These are phyloP conservation scores for Takifugu flavidus DNA, from an alignment of 2,113 vertebrate genomes.

Conservation along the genomic window DNA sequence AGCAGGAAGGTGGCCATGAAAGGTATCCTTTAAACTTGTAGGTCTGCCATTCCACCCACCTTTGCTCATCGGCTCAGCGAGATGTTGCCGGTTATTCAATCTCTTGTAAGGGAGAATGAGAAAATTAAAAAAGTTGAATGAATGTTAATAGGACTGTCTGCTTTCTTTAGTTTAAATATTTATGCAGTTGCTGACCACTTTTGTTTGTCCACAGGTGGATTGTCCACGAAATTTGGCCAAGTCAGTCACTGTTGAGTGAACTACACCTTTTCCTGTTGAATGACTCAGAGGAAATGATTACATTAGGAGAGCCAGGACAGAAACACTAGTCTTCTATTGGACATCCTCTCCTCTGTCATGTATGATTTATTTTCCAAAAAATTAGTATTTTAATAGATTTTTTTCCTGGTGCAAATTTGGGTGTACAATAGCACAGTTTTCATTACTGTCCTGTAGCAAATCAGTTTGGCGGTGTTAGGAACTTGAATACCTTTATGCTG, in stretches of 20 bases:
- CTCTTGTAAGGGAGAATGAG: too few species aligned
- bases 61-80: too few species aligned
- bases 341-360: conserved; percentile 17
- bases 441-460: neutral
- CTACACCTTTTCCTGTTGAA: conserved; percentile 17
- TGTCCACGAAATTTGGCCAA: conserved; percentile 98
- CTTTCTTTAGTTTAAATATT: neutral
- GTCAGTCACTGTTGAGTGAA: conserved; percentile 95
- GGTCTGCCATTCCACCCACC: too few species aligned
- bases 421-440: conserved; percentile 5
- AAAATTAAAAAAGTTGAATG: too few species aligned
- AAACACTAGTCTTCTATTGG: too few species aligned
- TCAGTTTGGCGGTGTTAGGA: neutral
- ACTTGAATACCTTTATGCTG: neutral
- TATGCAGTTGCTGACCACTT: conserved; percentile 2
- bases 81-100: too few species aligned
- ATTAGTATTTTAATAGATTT: conserved; percentile 5
- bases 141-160: neutral
- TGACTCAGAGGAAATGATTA: neutral
- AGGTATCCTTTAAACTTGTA: too few species aligned
- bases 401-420: conserved; percentile 49
- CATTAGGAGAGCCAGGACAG: too few species aligned
- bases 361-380: neutral
- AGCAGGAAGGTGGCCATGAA: too few species aligned
- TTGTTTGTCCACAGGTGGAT: conserved; percentile 83